Evolutionary conservation across 2,888 invertebrate genomes (phyloP), one percentile per base, ranked within the genome.

Genomic region (Harpagoxenus sublaevis): DNA sequence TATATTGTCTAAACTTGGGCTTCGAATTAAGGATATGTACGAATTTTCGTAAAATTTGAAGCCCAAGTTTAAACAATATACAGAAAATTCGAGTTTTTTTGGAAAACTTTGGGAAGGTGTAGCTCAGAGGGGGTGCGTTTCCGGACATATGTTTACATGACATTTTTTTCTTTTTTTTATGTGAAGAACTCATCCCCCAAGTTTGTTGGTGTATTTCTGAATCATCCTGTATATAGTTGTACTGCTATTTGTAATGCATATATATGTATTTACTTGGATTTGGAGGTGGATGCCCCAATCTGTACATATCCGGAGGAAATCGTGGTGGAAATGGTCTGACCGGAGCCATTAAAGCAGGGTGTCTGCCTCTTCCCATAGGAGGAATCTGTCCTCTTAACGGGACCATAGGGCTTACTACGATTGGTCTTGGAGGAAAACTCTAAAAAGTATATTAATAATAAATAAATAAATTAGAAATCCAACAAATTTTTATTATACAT

Each of bases 341-440:
- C 42, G 91, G 87, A 42, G 85, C 87, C 39, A 91, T 87, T 39
- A 91, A 79, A 57, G 87, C 39, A 62, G 88, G 87, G 68, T 92
- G 92, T 42, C 91, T 79, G 66, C 88, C 86, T 57, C 91, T 87
- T 62, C 89, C 86, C 5, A 88, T 63, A 39, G 89, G 79, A 10
- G 89, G 87, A 63, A 92, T 77, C n/a, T 88, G 93, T 10, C 88
- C 89, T 45, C 91, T 88, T 35, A 92, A 85, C 31, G 89, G 89
- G 53, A 93, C 85, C 84, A 92, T 88, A 3, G 90, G 92, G 23
- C 89, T 85, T 55, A 92, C 84, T 87, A 93, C 90, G n/a, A 93
- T 89, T 3, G 92, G 93, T 68, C 93, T 89, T 3, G 89, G 89
- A 35, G 88, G 89, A 53, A 91, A 91, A 77, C 84, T 85, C 89